Percentiles rank a stretch among this genome's conserved stretches.
Evolutionary conservation across 2,797 vertebrate genomes (phyloP).

Genomic region (Myotis myotis): DNA sequence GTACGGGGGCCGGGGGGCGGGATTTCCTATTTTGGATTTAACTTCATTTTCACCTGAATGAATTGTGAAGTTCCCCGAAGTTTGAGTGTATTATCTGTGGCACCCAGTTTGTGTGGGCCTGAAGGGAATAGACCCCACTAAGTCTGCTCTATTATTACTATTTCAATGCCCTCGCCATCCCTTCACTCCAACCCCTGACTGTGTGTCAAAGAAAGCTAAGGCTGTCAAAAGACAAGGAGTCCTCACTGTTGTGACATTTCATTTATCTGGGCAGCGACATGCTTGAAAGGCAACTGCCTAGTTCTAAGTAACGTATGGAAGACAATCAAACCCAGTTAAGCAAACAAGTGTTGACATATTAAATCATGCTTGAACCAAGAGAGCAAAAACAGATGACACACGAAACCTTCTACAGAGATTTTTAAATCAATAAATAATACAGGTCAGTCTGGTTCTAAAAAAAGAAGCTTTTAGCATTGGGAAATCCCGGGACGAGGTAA

Average conservation of each 20-base stretch:
- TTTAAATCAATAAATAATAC: slow-evolving; percentile 82
- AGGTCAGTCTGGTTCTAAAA: slow-evolving; percentile 39
- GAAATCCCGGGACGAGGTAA: background rate
- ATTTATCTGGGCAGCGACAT: slow-evolving; percentile 78
- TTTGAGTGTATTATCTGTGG: background rate
- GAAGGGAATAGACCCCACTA: background rate
- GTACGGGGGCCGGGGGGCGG: background rate
- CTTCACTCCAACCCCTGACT: background rate
- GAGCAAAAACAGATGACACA: slow-evolving; percentile 81
- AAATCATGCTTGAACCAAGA: slow-evolving; percentile 87
- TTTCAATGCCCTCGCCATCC: slow-evolving; percentile 39
- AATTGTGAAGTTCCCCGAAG: background rate
- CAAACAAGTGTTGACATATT: slow-evolving; percentile 87
- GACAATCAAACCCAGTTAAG: slow-evolving; percentile 83
- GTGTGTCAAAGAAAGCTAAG: slow-evolving; percentile 72
- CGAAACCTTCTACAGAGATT: slow-evolving; percentile 67
- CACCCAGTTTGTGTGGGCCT: background rate
- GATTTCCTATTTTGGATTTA: slow-evolving; percentile 30
- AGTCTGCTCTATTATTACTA: background rate
- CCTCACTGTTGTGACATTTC: slow-evolving; percentile 78
- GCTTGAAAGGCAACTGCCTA: slow-evolving; percentile 78
- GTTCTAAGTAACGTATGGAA: slow-evolving; percentile 83
- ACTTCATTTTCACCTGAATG: slow-evolving; percentile 67
- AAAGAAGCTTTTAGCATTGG: slow-evolving; percentile 60
- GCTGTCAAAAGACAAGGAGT: slow-evolving; percentile 78